Conservation (phyloP, 2,888 invertebrate genomes). For the Agrilus biguttatus region DNA sequence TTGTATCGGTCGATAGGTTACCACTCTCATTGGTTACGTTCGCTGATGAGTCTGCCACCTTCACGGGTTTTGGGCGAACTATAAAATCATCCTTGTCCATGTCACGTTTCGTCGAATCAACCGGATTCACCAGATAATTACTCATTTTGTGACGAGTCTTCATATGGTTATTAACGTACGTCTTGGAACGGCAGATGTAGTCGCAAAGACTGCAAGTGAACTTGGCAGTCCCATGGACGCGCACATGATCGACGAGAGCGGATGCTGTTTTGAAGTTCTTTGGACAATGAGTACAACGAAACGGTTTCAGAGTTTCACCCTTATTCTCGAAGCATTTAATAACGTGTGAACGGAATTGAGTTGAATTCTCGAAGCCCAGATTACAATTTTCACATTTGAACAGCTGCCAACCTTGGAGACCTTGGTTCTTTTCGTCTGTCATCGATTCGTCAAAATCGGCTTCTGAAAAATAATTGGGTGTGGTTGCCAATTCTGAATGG, state of each 20-base stretch:
- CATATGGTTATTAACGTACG: constrained; percentile 32
- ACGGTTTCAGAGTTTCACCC: constrained; percentile 15
- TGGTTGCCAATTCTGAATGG: background rate
- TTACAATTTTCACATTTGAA: constrained; percentile 38
- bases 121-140: constrained; percentile 29
- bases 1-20: no score
- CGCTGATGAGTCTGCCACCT: constrained; percentile 1
- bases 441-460: constrained; percentile 9
- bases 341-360: constrained; percentile 30
- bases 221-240: constrained; percentile 40
- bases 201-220: constrained; percentile 46
- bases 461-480: constrained; percentile 1
- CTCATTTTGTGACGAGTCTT: constrained; percentile 34
- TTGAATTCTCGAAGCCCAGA: constrained; percentile 22
- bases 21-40: background rate
- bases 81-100: constrained; percentile 34
- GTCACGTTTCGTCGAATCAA: constrained; percentile 33
- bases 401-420: constrained; percentile 30
- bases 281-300: constrained; percentile 37
- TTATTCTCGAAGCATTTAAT: constrained; percentile 11
- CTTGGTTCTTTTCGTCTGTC: constrained; percentile 5
- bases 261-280: constrained; percentile 31
- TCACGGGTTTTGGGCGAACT: constrained; percentile 25
- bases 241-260: constrained; percentile 41
- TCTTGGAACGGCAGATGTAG: constrained; percentile 20